Base-by-base conservation (phyloP, 2,797 vertebrate species). In the Epinephelus awoara region DNA sequence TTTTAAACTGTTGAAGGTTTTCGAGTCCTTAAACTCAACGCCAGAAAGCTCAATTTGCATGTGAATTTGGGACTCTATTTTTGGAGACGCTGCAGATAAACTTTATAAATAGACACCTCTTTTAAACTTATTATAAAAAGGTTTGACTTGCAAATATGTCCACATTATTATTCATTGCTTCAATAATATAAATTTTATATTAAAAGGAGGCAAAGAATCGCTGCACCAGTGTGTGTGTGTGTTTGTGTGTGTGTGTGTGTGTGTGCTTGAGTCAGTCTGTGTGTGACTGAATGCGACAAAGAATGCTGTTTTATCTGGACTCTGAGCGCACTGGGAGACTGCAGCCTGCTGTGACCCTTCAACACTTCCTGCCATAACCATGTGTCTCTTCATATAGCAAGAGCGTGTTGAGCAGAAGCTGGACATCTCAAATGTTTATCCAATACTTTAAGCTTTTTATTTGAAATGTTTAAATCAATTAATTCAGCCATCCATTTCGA, bases 1-100 rank as follows among this genome's bases (percentile, higher is more conserved):
- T 38, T 46, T 40, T 3, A 42, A 18, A 47, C 15, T 3, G 52
- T 12, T 38, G 18, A 44, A 47, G 21, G 27, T 55, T 68, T 77
- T 52, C 52, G 15, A 46, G 46, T 54, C 66, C 69, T 74, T 67
- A 10, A 61, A 69, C 21, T 40, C 19, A 69, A 58, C 15, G 27
- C 18, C 44, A 67, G 61, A 51, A 56, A 67, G 27, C 44, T 68
- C 7, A 18, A 75, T 79, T 77, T 83, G 77, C 46, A 75, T 75
- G 47, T 2, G 56, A 69, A 79, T 84, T 79, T 67, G 42, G 21
- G 21, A 19, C 73, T 79, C 72, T 84, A 85, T 85, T 84, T 85
- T 73, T 75, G 61, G 85, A 77, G 29, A 67, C 5, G 5, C 9
- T 56, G 23, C 61, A 78, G 40, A 68, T 19, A 69, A 67, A 73